Evolutionary conservation across 1,140 invertebrate genomes (phyloP), one percentile per base, ranked within the genome.

Genomic region (Pseudomyrmex gracilis): DNA sequence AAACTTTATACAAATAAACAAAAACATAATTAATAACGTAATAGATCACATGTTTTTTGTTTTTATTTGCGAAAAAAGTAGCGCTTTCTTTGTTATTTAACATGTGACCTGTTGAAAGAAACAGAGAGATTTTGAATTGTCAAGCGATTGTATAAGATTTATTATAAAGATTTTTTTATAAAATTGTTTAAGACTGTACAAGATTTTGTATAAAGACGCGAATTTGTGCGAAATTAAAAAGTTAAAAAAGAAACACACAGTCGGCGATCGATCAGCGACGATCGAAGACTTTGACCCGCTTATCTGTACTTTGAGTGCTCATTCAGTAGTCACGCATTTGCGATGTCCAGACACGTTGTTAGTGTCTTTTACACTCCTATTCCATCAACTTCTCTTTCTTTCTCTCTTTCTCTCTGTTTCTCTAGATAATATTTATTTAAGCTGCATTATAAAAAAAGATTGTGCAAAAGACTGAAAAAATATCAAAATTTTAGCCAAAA

Each of bases 221-320:
- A 34, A 34, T 34, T 34, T 5, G 34, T 34, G 34, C 5, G 7
- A 34, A 34, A 34, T 61, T 2, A 43, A 63, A 53, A 51, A 13
- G 53, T 20, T 43, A 43, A 12, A 68, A 12, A 9, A 57, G 60
- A 43, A n/a, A 12, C 0, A 51, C 8, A 55, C n/a, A 71, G 34
- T 34, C 34, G 34, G 43, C 3, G 12, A 73, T 73, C 58, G 47
- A 73, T 82, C n/a, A 43, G 12, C 24, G 24, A 53, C 24, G 17
- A 83, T 73, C 45, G 60, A 83, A 73, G 17, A 83, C 73, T 57
- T 83, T 55, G 49, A 74, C 17, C 49, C 3, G 49, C 17, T 74
- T 82, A 73, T 63, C 45, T 45, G 5, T 49, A 49, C 10, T 13
- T 49, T 10, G 57, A 24, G 12, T 61, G 34, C n/a, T 82, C 24